Base-by-base conservation (phyloP, 2,113 vertebrate species). In the Alligator mississippiensis region DNA sequence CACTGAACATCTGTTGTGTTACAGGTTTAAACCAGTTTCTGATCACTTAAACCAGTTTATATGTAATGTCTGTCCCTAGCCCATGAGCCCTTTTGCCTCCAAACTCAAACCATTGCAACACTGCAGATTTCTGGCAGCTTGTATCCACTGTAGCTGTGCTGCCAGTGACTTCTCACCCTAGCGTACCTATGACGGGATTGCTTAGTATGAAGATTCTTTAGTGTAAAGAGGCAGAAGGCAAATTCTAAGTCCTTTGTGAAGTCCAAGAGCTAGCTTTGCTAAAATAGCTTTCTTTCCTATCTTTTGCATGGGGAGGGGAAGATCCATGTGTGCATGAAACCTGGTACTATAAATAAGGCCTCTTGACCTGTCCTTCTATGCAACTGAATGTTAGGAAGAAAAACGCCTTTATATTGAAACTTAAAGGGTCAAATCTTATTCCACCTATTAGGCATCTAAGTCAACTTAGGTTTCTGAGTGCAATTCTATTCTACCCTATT, bases 111-210 rank as follows among this genome's bases (percentile, higher is more conserved):
- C 12, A 24, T 12, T 74, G 34, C 24, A 12, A 22, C 11, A 47
- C 16, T 17, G 28, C 8, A 68, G 28, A 27, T 27, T 8, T 22
- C 12, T 74, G 70, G 34, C 19, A 24, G 21, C 77, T 85, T 28
- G 10, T 38, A 24, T 82, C 62, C 55, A 79, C 3, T 21, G 21
- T 10, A 75, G 25, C 9, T 0, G 0, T 16, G 2, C 30, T 84
- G 59, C 22, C 82, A 61, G 30, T n/a, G 76, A 22, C n/a, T 85
- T 77, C 22, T 5, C 59, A 47, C 21, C 13, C 58, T 34, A 3
- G 0, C 30, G 19, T 64, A 55, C n/a, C 27, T 2, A 0, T 6
- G 47, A 47, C 58, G 47, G 30, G 77, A 22, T 16, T 16, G 28
- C 57, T 74, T 57, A 47, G 47, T 28, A 34, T 22, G 75, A 19